These are phyloP conservation scores for Lagenorhynchus albirostris DNA, from an alignment of 2,113 vertebrate genomes.

Conservation along the genomic window DNA sequence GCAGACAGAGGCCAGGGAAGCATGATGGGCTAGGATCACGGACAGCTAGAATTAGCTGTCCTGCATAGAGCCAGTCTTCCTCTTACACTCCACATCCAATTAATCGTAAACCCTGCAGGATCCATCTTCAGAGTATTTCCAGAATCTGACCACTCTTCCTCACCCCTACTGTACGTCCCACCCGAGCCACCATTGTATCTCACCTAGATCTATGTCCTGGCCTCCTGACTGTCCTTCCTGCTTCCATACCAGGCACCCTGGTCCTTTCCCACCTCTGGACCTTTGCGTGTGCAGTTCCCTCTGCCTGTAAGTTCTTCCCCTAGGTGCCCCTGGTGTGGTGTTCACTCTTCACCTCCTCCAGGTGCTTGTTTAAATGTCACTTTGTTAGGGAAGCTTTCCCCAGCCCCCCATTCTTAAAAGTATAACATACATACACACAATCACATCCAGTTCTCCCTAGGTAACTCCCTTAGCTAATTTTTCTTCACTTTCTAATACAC, in stretches of 20 bases:
- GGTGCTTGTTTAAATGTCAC: not conserved
- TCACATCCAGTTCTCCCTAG: not conserved
- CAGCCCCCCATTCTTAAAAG: not conserved
- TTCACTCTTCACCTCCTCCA: not conserved
- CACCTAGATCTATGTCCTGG: not conserved
- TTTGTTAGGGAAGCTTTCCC: not conserved
- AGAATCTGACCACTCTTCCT: not conserved
- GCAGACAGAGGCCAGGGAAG: not conserved
- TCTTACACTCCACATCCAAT: not conserved
- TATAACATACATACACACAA: not conserved
- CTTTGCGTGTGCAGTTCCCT: not conserved
- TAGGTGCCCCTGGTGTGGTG: not conserved
- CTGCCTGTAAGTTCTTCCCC: not conserved
- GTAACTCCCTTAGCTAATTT: not conserved
- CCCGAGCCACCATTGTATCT: not conserved
- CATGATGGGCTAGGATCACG: too few species aligned
- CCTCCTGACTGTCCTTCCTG: not conserved
- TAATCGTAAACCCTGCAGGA: not conserved
- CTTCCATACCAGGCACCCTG: not conserved
- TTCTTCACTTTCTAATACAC: not conserved
- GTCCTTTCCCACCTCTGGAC: not conserved
- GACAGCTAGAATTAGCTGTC: not conserved
- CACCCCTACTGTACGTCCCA: accelerated
- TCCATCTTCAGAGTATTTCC: not conserved
- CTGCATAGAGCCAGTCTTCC: not conserved